Conservation (phyloP, 1,140 invertebrate species). For the Holcopasites calliopsidis region DNA sequence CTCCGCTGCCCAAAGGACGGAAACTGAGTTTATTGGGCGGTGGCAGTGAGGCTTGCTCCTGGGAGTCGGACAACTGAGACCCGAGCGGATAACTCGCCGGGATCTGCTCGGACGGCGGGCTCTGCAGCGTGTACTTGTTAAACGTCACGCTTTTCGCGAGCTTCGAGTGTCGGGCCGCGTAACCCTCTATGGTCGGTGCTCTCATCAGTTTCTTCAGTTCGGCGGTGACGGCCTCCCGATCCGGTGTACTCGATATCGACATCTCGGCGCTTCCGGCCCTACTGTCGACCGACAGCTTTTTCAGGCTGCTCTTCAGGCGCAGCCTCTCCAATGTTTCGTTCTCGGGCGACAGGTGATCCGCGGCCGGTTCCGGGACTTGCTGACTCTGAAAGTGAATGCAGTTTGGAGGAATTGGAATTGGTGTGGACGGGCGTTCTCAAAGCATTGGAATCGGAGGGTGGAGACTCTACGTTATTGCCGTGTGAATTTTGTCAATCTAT, state of each 20-base stretch:
- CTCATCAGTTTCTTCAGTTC: slow-evolving; percentile 85
- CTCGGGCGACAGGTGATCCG: slow-evolving; percentile 82
- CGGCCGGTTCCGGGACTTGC: not conserved
- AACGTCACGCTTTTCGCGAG: slow-evolving; percentile 94
- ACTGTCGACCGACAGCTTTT: slow-evolving; percentile 86
- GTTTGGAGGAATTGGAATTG: not conserved
- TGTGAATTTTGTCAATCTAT: too few species aligned
- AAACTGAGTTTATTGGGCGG: slow-evolving; percentile 76
- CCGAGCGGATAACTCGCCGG: slow-evolving; percentile 53
- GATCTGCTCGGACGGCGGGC: slow-evolving; percentile 82
- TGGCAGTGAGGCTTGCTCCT: slow-evolving; percentile 71
- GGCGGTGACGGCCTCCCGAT: slow-evolving; percentile 76
- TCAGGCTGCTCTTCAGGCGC: slow-evolving; percentile 91
- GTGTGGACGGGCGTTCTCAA: not conserved
- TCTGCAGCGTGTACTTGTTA: slow-evolving; percentile 90
- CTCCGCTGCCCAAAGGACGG: slow-evolving; percentile 76
- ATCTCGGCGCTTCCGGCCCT: slow-evolving; percentile 77
- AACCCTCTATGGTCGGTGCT: slow-evolving; percentile 91
- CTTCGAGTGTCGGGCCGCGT: slow-evolving; percentile 91
- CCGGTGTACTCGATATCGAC: slow-evolving; percentile 69
- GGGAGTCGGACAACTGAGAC: slow-evolving; percentile 62
- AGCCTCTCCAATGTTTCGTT: slow-evolving; percentile 91
- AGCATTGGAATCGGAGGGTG: too few species aligned
- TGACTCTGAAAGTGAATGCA: slow-evolving; percentile 13
- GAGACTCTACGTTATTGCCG: too few species aligned